Conservation (phyloP, 2,888 invertebrate species). For the Coleophora flavipennella region DNA sequence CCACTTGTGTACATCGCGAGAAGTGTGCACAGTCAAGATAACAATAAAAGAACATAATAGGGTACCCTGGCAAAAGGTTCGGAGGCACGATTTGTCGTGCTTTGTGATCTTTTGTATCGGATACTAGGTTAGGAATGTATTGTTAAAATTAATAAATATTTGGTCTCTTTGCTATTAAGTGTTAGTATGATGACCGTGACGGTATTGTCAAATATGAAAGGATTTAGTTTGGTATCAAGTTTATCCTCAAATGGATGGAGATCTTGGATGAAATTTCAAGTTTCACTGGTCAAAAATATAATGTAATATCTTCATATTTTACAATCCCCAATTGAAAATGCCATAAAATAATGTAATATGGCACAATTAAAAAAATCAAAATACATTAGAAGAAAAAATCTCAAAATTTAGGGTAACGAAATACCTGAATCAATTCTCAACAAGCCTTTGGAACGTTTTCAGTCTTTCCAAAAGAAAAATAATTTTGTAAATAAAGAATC, state of each 20-base stretch:
- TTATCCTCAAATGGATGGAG: slow-evolving; percentile 19
- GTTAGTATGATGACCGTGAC: no score
- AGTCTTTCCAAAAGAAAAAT: slow-evolving; percentile 33
- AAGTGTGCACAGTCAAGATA: no score
- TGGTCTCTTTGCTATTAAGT: no score
- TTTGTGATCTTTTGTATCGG: no score
- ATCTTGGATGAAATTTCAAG: slow-evolving; percentile 18
- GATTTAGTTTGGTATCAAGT: slow-evolving; percentile 32
- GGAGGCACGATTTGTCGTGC: no score
- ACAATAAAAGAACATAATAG: no score
- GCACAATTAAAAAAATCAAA: slow-evolving; percentile 19
- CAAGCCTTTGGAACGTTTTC: slow-evolving; percentile 18
- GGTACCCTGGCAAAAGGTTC: no score
- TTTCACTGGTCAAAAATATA: slow-evolving; percentile 22
- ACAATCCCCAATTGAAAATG: neutral
- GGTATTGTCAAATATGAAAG: slow-evolving; percentile 4
- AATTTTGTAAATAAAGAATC: slow-evolving; percentile 25
- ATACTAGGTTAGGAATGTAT: no score
- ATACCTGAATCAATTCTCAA: slow-evolving; percentile 21
- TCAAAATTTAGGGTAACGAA: slow-evolving; percentile 12
- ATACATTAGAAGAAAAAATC: slow-evolving; percentile 1
- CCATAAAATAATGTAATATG: slow-evolving; percentile 21
- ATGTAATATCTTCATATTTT: neutral
- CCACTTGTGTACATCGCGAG: no score
- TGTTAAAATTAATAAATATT: no score